phyloP scores from a whole-genome alignment of 2,797 vertebrate genomes.

The Enteromius fasciolatus region DNA sequence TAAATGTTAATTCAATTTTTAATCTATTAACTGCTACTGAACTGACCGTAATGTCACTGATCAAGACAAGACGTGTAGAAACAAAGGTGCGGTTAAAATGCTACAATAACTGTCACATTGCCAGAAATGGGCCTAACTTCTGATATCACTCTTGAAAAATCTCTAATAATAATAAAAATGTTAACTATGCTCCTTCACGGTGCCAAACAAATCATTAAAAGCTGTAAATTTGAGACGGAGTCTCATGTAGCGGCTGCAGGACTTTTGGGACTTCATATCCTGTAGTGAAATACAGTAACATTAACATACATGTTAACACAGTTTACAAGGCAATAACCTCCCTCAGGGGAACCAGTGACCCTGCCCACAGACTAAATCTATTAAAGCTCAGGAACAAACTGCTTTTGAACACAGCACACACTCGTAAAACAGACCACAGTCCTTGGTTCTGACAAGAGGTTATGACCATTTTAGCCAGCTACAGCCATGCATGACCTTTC shows the following conservation, averaged over 20 bases:
- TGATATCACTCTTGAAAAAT: conserved; percentile 41
- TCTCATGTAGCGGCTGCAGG: conserved; percentile 38
- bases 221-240: conserved; percentile 28
- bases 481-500: conserved; percentile 28
- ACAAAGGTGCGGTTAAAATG: conserved; percentile 13
- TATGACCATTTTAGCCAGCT: conserved; percentile 10
- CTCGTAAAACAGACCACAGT: conserved; percentile 32
- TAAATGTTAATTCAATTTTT: neutral
- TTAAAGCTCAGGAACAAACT: conserved; percentile 55
- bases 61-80: neutral
- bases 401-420: conserved; percentile 40
- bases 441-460: conserved; percentile 19
- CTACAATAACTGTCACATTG: neutral
- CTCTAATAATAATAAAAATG: conserved; percentile 34
- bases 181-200: neutral
- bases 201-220: conserved; percentile 40
- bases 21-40: neutral
- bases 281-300: conserved; percentile 55
- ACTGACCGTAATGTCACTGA: neutral
- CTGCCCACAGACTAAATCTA: conserved; percentile 65
- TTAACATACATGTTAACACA: conserved; percentile 66
- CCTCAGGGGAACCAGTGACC: conserved; percentile 63
- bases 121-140: conserved; percentile 20
- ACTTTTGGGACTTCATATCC: conserved; percentile 58
- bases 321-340: conserved; percentile 70